Evolutionary conservation across 2,797 vertebrate species (phyloP).

Genomic region (Gymnoscopelus braueri): DNA sequence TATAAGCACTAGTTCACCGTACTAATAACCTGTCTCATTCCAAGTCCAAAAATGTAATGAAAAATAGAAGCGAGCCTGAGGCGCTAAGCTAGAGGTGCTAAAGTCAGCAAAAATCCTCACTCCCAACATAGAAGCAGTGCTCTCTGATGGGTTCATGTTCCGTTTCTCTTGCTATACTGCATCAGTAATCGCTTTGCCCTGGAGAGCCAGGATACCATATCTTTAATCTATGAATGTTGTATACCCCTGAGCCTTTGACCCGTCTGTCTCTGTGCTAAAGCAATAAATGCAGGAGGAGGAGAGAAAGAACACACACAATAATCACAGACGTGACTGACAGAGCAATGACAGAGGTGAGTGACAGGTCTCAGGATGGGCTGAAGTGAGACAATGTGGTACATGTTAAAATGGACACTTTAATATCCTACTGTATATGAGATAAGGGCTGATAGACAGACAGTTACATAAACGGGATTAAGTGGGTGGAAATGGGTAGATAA

Average conservation of each 20-base stretch:
- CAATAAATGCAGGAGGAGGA: neutral
- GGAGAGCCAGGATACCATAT: neutral
- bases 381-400: neutral
- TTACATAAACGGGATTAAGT: neutral
- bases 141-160: neutral
- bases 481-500: neutral
- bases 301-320: neutral
- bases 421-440: neutral
- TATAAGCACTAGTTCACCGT: neutral
- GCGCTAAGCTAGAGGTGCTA: neutral
- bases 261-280: neutral
- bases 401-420: neutral
- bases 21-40: neutral
- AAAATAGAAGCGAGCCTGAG: neutral
- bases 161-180: neutral
- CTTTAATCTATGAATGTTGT: neutral
- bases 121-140: neutral
- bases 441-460: neutral
- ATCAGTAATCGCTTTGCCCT: neutral
- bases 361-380: neutral
- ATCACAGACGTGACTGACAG: neutral
- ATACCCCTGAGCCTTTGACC: neutral
- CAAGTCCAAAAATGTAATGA: neutral
- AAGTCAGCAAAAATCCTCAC: constrained; percentile 3
- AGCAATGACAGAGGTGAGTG: neutral